phyloP scores from a whole-genome alignment of 2,797 vertebrate genomes.

The Scolopax bukidnonensis region DNA sequence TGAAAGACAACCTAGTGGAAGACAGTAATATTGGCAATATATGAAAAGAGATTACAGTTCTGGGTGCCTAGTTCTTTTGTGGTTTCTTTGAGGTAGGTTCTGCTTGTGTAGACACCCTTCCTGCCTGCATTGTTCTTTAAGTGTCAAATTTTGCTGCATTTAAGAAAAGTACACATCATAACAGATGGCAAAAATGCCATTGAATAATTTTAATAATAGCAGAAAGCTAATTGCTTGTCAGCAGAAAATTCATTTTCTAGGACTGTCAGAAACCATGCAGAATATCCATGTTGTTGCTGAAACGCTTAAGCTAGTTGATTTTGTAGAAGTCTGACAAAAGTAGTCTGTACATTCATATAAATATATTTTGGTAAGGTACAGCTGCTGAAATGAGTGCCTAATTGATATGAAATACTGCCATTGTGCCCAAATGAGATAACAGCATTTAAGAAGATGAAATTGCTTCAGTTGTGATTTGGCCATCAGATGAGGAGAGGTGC shows the following conservation, averaged over 20 bases:
- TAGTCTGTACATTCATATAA: background rate
- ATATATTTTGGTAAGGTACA: background rate
- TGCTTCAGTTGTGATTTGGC: background rate
- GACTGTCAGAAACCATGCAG: background rate
- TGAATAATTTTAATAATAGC: background rate
- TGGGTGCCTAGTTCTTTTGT: background rate
- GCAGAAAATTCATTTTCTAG: background rate
- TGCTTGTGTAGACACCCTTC: background rate
- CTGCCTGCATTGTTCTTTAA: background rate
- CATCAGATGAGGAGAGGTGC: background rate
- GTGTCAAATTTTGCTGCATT: background rate
- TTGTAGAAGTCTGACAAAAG: background rate
- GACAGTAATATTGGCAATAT: background rate
- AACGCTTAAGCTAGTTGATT: background rate
- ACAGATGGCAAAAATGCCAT: constrained; percentile 12
- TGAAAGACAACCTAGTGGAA: background rate
- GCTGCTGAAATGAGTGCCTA: background rate
- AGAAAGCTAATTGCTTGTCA: constrained; percentile 20
- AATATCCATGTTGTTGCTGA: background rate
- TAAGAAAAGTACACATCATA: background rate
- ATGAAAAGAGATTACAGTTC: background rate
- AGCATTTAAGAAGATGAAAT: background rate
- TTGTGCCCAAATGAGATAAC: background rate
- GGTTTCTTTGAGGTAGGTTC: background rate
- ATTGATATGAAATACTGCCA: background rate